Percentiles rank a stretch among this genome's conserved stretches.
These are phyloP conservation scores for Labeo calbasu DNA, from an alignment of 2,797 vertebrate genomes.

Conservation along the genomic window DNA sequence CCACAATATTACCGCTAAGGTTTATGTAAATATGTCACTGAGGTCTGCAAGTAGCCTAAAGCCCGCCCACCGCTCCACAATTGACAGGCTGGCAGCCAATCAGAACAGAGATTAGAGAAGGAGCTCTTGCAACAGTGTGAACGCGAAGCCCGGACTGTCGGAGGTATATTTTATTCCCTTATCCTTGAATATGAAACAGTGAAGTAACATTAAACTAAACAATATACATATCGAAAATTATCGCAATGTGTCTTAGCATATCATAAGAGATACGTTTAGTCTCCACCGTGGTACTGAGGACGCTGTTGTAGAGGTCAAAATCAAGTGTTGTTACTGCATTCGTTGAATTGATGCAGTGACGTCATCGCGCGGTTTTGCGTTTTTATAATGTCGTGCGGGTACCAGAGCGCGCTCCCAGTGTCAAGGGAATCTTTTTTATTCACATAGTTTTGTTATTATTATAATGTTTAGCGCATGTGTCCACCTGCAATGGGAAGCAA, in stretches of 20 bases:
- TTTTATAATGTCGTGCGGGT: not conserved
- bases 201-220: slow-evolving; percentile 1
- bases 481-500: not conserved
- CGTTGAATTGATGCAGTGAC: slow-evolving; percentile 13
- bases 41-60: not conserved
- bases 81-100: slow-evolving; percentile 46
- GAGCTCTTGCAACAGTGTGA: slow-evolving; percentile 29
- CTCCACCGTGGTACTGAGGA: too few species aligned
- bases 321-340: not conserved
- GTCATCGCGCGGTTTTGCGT: not conserved
- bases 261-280: not conserved
- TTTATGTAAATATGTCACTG: not conserved
- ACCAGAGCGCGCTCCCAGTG: not conserved
- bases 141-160: not conserved
- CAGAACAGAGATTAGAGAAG: slow-evolving; percentile 34
- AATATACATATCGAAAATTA: not conserved
- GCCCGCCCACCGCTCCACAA: not conserved
- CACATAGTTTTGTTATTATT: not conserved
- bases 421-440: not conserved
- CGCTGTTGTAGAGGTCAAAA: slow-evolving; percentile 17
- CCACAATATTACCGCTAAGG: not conserved
- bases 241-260: not conserved
- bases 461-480: not conserved
- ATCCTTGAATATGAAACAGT: not conserved
- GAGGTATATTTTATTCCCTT: slow-evolving; percentile 47